Conservation (phyloP, 2,888 invertebrate genomes). For the Rutpela maculata region DNA sequence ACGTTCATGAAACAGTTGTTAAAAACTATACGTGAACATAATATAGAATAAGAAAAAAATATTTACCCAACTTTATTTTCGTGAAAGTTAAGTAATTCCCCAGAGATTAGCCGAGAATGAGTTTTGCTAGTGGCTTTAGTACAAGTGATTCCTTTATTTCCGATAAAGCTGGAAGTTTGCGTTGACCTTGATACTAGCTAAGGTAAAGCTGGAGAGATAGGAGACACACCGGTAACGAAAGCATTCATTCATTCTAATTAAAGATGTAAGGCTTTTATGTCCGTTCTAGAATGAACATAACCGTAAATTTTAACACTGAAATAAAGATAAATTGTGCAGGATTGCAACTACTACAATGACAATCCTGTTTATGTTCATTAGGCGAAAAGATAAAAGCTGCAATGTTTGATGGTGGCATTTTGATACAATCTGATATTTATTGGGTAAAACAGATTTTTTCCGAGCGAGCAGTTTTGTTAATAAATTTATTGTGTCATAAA, state of each 20-base stretch:
- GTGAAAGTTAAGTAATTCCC: slow-evolving; percentile 44
- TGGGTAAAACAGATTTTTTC: slow-evolving; percentile 8
- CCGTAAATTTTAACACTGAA: slow-evolving; percentile 43
- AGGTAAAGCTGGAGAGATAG: slow-evolving; percentile 37
- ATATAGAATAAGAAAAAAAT: too few relatives aligned
- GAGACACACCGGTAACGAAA: slow-evolving; percentile 43
- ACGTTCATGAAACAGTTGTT: too few relatives aligned
- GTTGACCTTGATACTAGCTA: slow-evolving; percentile 43
- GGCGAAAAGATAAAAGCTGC: slow-evolving; percentile 40
- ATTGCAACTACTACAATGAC: slow-evolving; percentile 43
- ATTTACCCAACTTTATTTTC: too few relatives aligned
- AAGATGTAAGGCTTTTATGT: slow-evolving; percentile 51
- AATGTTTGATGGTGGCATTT: slow-evolving; percentile 29
- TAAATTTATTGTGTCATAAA: slow-evolving; percentile 13
- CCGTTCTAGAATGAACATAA: slow-evolving; percentile 44
- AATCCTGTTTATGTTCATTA: slow-evolving; percentile 41
- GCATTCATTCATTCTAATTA: slow-evolving; percentile 51
- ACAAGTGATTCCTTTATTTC: slow-evolving; percentile 41
- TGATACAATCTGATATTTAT: slow-evolving; percentile 22
- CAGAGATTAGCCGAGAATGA: slow-evolving; percentile 42
- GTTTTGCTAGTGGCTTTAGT: slow-evolving; percentile 39
- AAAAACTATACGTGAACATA: too few relatives aligned
- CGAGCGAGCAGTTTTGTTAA: not conserved
- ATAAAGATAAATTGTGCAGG: slow-evolving; percentile 44
- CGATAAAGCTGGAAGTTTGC: slow-evolving; percentile 38